Base-by-base conservation (phyloP, 2,888 invertebrate genomes). In the Beris morrisii region DNA sequence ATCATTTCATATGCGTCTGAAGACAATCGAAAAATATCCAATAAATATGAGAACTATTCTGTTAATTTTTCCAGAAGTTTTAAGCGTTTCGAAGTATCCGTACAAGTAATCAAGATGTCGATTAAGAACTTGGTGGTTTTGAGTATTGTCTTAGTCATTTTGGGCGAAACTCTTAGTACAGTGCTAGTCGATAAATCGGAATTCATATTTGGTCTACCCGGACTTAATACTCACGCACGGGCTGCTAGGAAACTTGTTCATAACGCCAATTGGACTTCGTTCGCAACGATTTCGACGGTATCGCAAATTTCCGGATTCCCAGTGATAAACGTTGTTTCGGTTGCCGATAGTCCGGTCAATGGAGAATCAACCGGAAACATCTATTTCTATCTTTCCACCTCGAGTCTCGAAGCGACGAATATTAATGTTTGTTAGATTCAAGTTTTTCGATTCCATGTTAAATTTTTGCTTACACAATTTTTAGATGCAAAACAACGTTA, bases 361-460 rank as follows among this genome's bases (percentile, higher is more conserved):
- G 66, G 43, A 12, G 52, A 48, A 57, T 70, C 70, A 12, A 70
- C 71, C 6, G 71, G 71, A 7, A 58, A 65, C n/a, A 70, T 71
- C 55, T 71, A 70, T 30, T 71, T 70, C 43, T 68, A 68, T 54
- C 64, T 71, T 32, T 67, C 69, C 1, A 65, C 66, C 64, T 45
- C 44, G 11, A 45, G 53, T 13, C 12, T 30, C 4, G 22, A 30
- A 11, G 30, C 44, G 5, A 54, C 45, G 31, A 44, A 64, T 31
- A 43, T 55, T 31, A 64, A 44, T 30, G 64, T 64, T 9, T 46
- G 59, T 59, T 31, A n/a, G 31, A 12, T 30, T 13, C 1, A 30
- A 1, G 5, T 46, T 58, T 22, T 22, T 52, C 22, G 22, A 52
- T 52, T 52, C 22, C 11, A 5, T 22, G 15, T 15, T 52, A 15